Evolutionary conservation across 2,888 invertebrate species (phyloP).

Genomic region (Syrphus vitripennis): DNA sequence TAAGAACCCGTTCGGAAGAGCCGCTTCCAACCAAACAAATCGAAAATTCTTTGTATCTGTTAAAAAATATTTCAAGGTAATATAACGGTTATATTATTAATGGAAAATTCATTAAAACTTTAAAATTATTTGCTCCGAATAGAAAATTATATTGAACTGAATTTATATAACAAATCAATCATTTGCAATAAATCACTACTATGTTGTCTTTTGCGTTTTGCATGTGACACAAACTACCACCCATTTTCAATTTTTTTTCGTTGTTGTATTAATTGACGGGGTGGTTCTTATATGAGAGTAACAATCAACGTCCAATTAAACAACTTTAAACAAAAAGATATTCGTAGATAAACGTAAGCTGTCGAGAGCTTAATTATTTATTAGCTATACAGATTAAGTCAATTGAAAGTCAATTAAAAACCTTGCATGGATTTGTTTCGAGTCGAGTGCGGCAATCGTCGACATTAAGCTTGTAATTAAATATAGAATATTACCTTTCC

Average conservation of each 20-base stretch:
- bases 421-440: constrained; percentile 32
- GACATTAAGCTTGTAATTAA: background rate
- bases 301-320: constrained; percentile 38
- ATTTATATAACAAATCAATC: constrained; percentile 43
- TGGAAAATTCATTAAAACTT: background rate
- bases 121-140: background rate
- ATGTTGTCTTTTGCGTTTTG: background rate
- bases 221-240: constrained; percentile 27
- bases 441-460: background rate
- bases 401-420: constrained; percentile 54
- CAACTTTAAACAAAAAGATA: constrained; percentile 31
- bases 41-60: background rate
- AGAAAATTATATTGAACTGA: constrained; percentile 22
- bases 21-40: too few relatives aligned
- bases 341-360: constrained; percentile 14
- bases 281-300: constrained; percentile 23
- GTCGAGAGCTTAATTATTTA: constrained; percentile 31
- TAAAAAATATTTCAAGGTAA: background rate
- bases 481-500: constrained; percentile 76
- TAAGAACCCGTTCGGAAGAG: too few relatives aligned
- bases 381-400: constrained; percentile 12
- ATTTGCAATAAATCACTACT: background rate
- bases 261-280: constrained; percentile 36
- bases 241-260: background rate
- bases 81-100: background rate